Conservation (phyloP, 2,797 vertebrate species). For the Babyrousa celebensis region DNA sequence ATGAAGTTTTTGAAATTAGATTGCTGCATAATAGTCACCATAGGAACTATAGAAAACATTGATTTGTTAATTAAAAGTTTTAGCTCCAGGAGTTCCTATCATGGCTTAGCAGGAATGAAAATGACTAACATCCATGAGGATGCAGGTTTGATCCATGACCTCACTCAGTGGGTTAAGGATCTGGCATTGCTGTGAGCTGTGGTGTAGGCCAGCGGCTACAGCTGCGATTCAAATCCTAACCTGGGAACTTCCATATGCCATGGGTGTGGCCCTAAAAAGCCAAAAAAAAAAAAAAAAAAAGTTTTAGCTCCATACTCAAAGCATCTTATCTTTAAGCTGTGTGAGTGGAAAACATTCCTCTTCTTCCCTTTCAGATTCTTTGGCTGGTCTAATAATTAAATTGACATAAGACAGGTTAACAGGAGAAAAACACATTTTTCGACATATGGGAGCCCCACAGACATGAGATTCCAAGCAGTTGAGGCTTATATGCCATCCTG, state of each 20-base stretch:
- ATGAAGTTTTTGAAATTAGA: conserved; percentile 67
- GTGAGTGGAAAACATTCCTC: neutral
- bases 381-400: neutral
- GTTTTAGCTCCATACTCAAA: neutral
- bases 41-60: neutral
- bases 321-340: neutral
- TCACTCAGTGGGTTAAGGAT: too few species aligned
- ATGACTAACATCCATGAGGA: too few species aligned
- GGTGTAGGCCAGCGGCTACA: too few species aligned
- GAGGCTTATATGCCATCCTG: neutral
- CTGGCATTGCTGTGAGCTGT: too few species aligned
- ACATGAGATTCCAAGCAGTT: neutral
- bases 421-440: neutral
- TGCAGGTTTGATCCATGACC: too few species aligned
- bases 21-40: neutral
- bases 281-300: too few species aligned
- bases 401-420: neutral
- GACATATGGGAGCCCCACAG: neutral
- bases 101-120: too few species aligned
- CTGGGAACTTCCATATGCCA: too few species aligned
- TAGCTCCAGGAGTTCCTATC: neutral
- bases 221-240: too few species aligned
- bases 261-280: too few species aligned
- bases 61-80: conserved; percentile 45
- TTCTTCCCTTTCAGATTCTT: neutral